Percentiles rank a stretch among this genome's conserved stretches.
Conservation (phyloP, 1,140 invertebrate genomes). For the Lepidostoma basale region DNA sequence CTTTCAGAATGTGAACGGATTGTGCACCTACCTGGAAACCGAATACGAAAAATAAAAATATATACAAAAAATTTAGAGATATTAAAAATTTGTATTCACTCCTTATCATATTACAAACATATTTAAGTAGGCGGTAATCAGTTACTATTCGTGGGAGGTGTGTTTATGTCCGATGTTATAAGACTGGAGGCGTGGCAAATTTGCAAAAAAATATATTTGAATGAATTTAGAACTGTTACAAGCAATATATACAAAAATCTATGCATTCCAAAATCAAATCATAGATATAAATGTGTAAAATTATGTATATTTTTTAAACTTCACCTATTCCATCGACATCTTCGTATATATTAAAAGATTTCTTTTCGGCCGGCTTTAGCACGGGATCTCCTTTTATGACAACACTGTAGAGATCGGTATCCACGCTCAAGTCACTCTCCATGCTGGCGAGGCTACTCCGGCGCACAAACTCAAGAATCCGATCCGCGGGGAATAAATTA, state of each 20-base stretch:
- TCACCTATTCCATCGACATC: conserved; percentile 40
- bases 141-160: neutral
- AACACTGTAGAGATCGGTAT: conserved; percentile 39
- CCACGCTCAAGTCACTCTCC: conserved; percentile 26
- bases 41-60: neutral
- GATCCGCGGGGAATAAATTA: neutral
- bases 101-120: neutral
- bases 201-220: neutral
- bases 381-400: conserved; percentile 37
- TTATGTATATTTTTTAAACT: neutral
- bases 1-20: neutral
- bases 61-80: neutral
- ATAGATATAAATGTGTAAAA: too few relatives aligned
- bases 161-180: neutral
- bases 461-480: neutral
- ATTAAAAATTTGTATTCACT: neutral
- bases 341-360: conserved; percentile 43
- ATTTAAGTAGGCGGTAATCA: neutral
- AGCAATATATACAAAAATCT: too few relatives aligned
- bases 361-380: conserved; percentile 26
- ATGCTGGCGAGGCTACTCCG: neutral
- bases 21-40: neutral
- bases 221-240: too few relatives aligned
- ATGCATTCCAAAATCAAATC: too few relatives aligned
- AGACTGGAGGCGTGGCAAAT: conserved; percentile 19